Evolutionary conservation across 2,113 vertebrate genomes (phyloP), one percentile per base, ranked within the genome.

Genomic region (Gymnarchus niloticus): DNA sequence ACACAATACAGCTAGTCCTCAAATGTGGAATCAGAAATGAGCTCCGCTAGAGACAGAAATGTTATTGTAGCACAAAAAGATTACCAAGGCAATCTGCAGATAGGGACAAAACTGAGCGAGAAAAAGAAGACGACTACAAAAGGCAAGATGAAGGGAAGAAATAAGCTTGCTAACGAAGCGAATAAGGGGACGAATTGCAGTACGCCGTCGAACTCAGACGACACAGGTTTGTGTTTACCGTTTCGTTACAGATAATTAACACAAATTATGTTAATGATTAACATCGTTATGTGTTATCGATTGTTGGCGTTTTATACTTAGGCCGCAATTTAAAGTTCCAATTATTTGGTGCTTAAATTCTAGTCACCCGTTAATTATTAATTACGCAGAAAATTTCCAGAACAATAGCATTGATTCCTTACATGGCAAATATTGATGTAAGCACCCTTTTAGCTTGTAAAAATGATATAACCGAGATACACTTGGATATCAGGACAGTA

Each of bases 111-210:
- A 59, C 54, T 57, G 6, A 41, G n/a, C n/a, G 48, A 48, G 80
- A 81, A 81, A 49, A 89, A 89, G 25, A 88, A 84, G 77, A 85
- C 33, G 19, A 90, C 81, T 28, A 89, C 84, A 73, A 88, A 78
- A 49, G 51, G 65, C 28, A 86, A 86, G 48, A 57, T 23, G 48
- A 88, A 85, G 14, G 82, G 73, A 23, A 87, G 85, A 84, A 85
- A 46, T 25, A 49, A 41, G 21, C 77, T 51, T 9, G 28, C 28
- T 8, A 81, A n/a, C 48, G 19, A 23, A 48, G 49, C 56, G 10
- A 88, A 78, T 28, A 90, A 85, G 51, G 80, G 73, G 28, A 85
- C 33, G 2, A 80, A 87, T 52, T 83, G 56, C 82, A 87, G 87
- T 51, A 88, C 85, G 3, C 87, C 81, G 6, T 56, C 83, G 4